Base-by-base conservation (phyloP, 2,113 vertebrate species). In the Menura novaehollandiae region DNA sequence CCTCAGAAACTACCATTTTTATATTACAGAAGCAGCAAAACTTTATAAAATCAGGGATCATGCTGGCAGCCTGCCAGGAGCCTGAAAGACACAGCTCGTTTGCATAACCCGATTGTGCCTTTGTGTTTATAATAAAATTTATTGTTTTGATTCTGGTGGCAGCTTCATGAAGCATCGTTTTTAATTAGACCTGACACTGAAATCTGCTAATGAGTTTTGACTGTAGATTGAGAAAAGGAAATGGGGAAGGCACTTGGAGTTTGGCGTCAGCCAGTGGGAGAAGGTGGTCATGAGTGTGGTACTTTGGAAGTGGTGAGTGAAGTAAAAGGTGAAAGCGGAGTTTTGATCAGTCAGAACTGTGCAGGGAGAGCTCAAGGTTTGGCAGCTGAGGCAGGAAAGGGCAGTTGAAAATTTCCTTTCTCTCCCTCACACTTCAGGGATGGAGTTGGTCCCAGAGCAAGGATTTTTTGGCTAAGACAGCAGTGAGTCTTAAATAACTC, bases 401-500 rank as follows among this genome's bases (percentile, higher is more conserved):
- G 63, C 62, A 60, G 72, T 1, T 92, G 79, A 85, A 74, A 68
- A 41, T 76, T 67, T 85, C 35, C 75, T 66, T 73, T 93, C 89
- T 60, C 80, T 88, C 55, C 19, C 78, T 80, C 23, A 16, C 47
- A 84, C 85, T 81, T 86, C 64, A 75, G 83, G 82, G 82, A 95
- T 72, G 60, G 68, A 93, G 69, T 0, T 51, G 49, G 83, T 95
- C 92, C 90, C 93, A 96, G 83, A 94, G 85, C 75, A 94, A 77
- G 76, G 72, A 84, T 90, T 94, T 90, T 90, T 96, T 96, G 88
- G 95, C 90, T 39, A 82, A 71, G 47, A 75, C 88, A 86, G 82
- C 72, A 88, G 35, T 37, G 75, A 93, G 91, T 67, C 85, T 94
- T 83, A 94, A 96, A 94, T 93, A 96, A 95, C 85, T 63, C 88